Evolutionary conservation across 2,113 vertebrate genomes (phyloP).

Genomic region (Platanista minor): DNA sequence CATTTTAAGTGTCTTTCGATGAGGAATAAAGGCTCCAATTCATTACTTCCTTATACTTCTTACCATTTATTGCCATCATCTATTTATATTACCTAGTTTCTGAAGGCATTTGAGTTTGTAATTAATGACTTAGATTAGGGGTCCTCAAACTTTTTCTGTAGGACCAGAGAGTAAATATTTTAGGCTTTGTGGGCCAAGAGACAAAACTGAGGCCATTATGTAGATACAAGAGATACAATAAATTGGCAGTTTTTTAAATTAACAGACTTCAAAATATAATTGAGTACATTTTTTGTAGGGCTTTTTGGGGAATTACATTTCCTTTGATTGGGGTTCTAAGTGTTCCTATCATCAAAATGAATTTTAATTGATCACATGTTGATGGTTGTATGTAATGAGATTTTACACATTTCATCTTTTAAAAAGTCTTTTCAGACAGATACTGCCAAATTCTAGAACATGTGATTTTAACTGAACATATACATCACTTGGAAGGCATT

Average conservation of each 20-base stretch:
- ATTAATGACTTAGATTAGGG: not conserved
- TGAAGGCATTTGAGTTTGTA: constrained; percentile 24
- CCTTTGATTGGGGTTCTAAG: not conserved
- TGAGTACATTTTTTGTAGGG: not conserved
- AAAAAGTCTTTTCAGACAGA: not conserved
- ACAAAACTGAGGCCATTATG: not conserved
- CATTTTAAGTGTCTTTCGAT: not conserved
- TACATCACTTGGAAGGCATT: not conserved
- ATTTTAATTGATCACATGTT: not conserved
- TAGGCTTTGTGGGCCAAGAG: not conserved
- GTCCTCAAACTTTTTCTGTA: not conserved
- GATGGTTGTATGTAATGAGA: constrained; percentile 14
- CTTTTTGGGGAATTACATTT: not conserved
- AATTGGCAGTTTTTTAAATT: not conserved
- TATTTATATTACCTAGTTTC: not conserved
- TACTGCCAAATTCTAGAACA: not conserved
- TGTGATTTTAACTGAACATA: not conserved
- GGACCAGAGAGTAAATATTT: not conserved
- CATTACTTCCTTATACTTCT: not conserved
- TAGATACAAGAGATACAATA: not conserved
- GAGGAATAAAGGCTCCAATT: not conserved
- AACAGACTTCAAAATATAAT: constrained; percentile 33
- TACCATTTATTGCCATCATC: not conserved
- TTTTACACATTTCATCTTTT: not conserved
- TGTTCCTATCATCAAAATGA: not conserved